Evolutionary conservation across 2,888 invertebrate genomes (phyloP).

Genomic region (Steinernema hermaphroditum): DNA sequence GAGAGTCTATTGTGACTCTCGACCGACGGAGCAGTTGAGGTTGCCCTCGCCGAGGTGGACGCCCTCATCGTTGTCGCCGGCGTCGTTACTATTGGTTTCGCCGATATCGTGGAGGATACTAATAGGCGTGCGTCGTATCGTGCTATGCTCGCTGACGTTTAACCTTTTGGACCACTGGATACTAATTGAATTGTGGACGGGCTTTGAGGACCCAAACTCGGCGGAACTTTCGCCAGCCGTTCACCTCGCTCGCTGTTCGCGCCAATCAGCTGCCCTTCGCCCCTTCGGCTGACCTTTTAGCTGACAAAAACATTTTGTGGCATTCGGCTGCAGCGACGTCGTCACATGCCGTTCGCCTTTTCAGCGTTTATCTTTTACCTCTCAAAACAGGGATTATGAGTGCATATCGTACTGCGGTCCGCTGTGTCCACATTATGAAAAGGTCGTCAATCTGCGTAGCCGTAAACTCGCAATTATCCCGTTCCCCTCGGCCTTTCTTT

Average conservation of each 20-base stretch:
- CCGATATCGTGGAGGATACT: constrained; percentile 28
- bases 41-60: constrained; percentile 22
- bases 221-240: neutral
- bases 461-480: constrained; percentile 29
- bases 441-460: constrained; percentile 25
- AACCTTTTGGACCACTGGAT: constrained; percentile 16
- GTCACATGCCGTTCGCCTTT: constrained; percentile 25
- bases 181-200: constrained; percentile 27
- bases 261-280: constrained; percentile 31
- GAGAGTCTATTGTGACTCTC: constrained; percentile 31
- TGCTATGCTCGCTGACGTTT: constrained; percentile 11
- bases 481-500: constrained; percentile 26
- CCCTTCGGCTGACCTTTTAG: constrained; percentile 27
- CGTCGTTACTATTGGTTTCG: constrained; percentile 29
- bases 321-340: constrained; percentile 4
- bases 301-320: constrained; percentile 30
- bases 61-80: constrained; percentile 11
- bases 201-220: constrained; percentile 22
- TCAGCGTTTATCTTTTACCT: constrained; percentile 9
- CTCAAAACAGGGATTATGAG: neutral
- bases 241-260: constrained; percentile 13
- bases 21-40: constrained; percentile 27
- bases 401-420: constrained; percentile 17
- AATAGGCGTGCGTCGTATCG: neutral
- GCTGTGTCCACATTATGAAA: neutral